Evolutionary conservation across 2,113 vertebrate species (phyloP).

Genomic region (Girardinichthys multiradiatus): DNA sequence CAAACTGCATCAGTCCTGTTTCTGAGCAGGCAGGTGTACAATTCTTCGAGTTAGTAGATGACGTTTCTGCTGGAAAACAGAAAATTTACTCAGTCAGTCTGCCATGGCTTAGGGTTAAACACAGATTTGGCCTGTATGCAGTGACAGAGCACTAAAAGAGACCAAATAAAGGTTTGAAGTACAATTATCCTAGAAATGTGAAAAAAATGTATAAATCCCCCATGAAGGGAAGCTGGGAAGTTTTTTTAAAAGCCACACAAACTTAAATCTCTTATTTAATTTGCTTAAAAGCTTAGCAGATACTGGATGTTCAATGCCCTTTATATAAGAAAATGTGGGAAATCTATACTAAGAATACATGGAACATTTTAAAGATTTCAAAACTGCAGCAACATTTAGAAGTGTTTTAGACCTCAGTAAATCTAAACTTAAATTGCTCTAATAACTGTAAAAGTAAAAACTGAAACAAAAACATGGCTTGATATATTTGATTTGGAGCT

Average conservation of each 20-base stretch:
- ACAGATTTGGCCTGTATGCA: slow-evolving; percentile 25
- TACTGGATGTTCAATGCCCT: no score
- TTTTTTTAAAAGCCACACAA: neutral
- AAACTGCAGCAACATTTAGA: no score
- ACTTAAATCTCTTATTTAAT: neutral
- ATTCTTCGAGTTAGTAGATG: slow-evolving; percentile 13
- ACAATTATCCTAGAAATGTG: slow-evolving; percentile 4
- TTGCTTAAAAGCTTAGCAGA: no score
- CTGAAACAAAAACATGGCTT: neutral
- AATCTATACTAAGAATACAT: no score
- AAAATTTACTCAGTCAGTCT: slow-evolving; percentile 45
- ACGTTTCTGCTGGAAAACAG: slow-evolving; percentile 40
- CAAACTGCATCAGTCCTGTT: slow-evolving; percentile 50
- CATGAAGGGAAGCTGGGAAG: neutral
- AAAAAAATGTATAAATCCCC: neutral
- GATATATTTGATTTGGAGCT: neutral
- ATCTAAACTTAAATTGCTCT: no score
- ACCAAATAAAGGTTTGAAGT: slow-evolving; percentile 24
- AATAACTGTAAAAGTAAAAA: neutral
- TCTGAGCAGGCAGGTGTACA: slow-evolving; percentile 36
- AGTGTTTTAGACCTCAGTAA: no score
- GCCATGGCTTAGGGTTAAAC: slow-evolving; percentile 46
- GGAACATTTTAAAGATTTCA: no score
- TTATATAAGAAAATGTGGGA: no score
- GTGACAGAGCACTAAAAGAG: slow-evolving; percentile 20